A percentile compares a stretch with the other conserved stretches of the same genome.
Conservation (phyloP, 2,888 invertebrate genomes). For the Aelia acuminata region DNA sequence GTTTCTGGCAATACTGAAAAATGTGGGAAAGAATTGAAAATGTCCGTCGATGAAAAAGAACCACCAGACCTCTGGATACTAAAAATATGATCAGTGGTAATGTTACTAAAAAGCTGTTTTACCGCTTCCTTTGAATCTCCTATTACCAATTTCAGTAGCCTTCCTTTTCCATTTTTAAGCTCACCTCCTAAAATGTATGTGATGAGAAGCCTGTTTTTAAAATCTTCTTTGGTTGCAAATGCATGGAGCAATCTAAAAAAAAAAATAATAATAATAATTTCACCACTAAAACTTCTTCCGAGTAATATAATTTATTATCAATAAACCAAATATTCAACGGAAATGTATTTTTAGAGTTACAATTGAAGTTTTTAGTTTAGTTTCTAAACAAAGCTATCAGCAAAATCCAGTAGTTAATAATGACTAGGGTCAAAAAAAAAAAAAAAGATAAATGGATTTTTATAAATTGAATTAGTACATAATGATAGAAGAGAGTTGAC, state of each 20-base stretch:
- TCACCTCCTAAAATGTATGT: slow-evolving; percentile 69
- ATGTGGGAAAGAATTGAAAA: slow-evolving; percentile 61
- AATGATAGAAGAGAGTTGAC: too few species aligned
- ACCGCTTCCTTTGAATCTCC: slow-evolving; percentile 68
- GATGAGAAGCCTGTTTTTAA: slow-evolving; percentile 67
- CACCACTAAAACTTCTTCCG: too few species aligned
- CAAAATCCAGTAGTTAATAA: too few species aligned
- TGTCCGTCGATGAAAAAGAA: slow-evolving; percentile 56
- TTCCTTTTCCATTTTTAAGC: slow-evolving; percentile 67
- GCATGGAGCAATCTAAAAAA: slow-evolving; percentile 68
- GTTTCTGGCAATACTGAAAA: slow-evolving; percentile 55
- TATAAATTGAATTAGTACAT: too few species aligned
- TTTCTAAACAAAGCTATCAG: too few species aligned
- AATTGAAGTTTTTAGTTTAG: too few species aligned
- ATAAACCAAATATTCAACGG: too few species aligned
- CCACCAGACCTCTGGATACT: slow-evolving; percentile 69
- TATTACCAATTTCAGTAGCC: slow-evolving; percentile 69
- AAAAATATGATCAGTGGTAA: slow-evolving; percentile 70
- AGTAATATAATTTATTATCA: too few species aligned
- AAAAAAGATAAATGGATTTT: too few species aligned
- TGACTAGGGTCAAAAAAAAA: too few species aligned
- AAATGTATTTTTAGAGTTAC: too few species aligned
- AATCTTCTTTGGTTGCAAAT: slow-evolving; percentile 68
- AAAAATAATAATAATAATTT: slow-evolving; percentile 21
- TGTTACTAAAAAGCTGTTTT: slow-evolving; percentile 68